Conservation (phyloP, 2,797 vertebrate genomes). For the Chloroceryle amazona region DNA sequence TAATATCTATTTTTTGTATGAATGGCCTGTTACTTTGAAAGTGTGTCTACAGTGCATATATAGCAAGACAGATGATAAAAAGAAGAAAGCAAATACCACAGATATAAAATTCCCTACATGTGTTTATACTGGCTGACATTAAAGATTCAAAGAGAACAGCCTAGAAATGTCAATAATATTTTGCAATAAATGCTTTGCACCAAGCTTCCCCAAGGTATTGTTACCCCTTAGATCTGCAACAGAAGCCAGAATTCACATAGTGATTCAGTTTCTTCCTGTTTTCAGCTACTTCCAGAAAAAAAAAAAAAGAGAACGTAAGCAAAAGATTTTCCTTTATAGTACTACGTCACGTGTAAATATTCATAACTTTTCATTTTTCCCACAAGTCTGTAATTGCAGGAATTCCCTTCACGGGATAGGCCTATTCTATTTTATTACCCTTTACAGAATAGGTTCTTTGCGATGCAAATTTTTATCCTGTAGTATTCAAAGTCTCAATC, state of each 20-base stretch:
- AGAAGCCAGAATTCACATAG: not conserved
- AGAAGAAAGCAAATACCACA: not conserved
- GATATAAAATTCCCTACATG: not conserved
- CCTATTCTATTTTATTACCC: not conserved
- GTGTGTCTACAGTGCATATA: not conserved
- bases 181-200: constrained; percentile 35
- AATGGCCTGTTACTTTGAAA: not conserved
- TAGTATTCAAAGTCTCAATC: not conserved
- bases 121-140: not conserved
- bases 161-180: constrained; percentile 36
- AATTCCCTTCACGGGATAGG: not conserved
- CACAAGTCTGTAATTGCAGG: not conserved
- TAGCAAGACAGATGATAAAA: not conserved
- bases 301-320: not conserved
- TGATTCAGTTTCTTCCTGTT: not conserved
- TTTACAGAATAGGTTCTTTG: not conserved
- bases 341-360: too few species aligned
- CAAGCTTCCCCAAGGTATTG: constrained; percentile 20
- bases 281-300: not conserved
- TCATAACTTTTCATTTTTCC: too few species aligned
- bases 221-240: constrained; percentile 6
- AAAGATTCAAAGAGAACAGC: constrained; percentile 47
- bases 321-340: not conserved
- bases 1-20: not conserved
- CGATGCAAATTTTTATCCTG: not conserved